phyloP scores from a whole-genome alignment of 2,888 invertebrate species.

The Tetragonula carbonaria region DNA sequence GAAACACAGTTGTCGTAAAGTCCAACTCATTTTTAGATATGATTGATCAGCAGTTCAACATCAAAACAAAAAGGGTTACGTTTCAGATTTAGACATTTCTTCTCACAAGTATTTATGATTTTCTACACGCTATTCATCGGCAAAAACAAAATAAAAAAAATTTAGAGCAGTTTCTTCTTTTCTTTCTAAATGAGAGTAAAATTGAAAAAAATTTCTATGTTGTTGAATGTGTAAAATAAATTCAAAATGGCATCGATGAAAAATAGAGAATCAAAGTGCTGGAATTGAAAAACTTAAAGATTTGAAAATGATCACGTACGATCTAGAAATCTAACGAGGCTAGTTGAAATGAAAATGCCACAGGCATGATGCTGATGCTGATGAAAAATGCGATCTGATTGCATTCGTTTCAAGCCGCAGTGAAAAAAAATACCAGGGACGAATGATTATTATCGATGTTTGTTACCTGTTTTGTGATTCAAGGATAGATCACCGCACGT shows the following conservation, averaged over 20 bases:
- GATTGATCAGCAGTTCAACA: not conserved
- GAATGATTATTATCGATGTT: not conserved
- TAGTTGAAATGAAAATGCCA: not conserved
- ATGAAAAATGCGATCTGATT: constrained; percentile 16
- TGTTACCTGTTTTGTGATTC: constrained; percentile 5
- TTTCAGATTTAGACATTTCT: too few species aligned
- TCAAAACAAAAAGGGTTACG: not conserved
- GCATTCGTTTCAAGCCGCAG: not conserved
- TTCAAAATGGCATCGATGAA: not conserved
- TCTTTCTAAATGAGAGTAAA: not conserved
- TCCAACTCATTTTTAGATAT: not conserved
- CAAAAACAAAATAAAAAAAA: not conserved
- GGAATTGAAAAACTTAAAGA: not conserved
- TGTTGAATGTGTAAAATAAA: not conserved
- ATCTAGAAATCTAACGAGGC: not conserved
- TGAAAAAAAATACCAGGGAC: not conserved
- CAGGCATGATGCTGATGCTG: not conserved
- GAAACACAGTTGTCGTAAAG: not conserved
- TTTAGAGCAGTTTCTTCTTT: not conserved
- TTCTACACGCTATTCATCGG: not conserved
- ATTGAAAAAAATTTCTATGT: not conserved
- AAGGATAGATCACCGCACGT: not conserved
- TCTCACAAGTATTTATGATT: not conserved
- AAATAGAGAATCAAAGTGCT: not conserved
- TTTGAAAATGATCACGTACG: not conserved